Evolutionary conservation across 1,140 invertebrate species (phyloP).

Genomic region (Holcopasites calliopsidis): DNA sequence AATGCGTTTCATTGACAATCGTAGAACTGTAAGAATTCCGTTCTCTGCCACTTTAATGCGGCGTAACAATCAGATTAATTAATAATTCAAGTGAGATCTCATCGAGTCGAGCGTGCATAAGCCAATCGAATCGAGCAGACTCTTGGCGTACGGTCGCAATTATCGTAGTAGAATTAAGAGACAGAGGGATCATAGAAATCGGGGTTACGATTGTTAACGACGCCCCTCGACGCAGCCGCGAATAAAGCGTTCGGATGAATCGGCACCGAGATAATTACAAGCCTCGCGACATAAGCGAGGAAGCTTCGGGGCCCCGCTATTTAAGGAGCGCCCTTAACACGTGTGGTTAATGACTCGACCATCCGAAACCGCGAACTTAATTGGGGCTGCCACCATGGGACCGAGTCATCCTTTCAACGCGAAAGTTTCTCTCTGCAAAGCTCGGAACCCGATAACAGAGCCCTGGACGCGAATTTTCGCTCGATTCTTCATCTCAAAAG

Average conservation of each 20-base stretch:
- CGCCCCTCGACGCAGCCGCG: background rate
- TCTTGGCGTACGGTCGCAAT: too few relatives aligned
- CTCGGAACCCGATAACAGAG: background rate
- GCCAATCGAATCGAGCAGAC: background rate
- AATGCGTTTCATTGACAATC: too few relatives aligned
- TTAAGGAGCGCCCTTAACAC: constrained; percentile 10
- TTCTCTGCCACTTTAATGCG: background rate
- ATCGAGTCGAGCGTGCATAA: too few relatives aligned
- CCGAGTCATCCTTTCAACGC: constrained; percentile 14
- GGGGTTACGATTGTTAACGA: background rate
- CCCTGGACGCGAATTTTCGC: background rate
- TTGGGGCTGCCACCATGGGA: background rate
- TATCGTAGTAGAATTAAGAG: background rate
- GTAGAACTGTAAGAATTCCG: too few relatives aligned
- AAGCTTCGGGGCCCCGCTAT: constrained; percentile 16
- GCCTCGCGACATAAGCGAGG: constrained; percentile 16
- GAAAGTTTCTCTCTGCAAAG: constrained; percentile 22
- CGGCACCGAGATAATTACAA: constrained; percentile 28
- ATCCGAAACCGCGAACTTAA: constrained; percentile 22
- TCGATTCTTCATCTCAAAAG: background rate
- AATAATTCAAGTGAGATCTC: background rate
- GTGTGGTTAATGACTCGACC: constrained; percentile 33
- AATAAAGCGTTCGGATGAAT: constrained; percentile 6
- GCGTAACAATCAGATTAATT: background rate
- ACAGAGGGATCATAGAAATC: background rate